Base-by-base conservation (phyloP, 2,888 invertebrate species). In the Gortyna flavago region DNA sequence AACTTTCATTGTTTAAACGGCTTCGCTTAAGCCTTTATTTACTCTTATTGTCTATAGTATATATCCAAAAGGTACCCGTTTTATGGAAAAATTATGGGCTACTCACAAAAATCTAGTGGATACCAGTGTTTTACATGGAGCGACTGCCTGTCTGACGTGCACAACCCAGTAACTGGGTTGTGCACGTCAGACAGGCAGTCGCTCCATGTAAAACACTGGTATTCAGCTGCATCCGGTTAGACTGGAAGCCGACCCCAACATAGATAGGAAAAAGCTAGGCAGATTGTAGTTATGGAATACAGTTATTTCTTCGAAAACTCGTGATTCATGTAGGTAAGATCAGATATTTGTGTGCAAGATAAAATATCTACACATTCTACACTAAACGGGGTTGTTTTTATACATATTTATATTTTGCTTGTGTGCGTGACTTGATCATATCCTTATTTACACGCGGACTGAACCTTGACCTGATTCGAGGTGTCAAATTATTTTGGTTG, bases 21-120 rank as follows among this genome's bases (percentile, higher is more conserved):
- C 51, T 69, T 69, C 51, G 16, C n/a, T 38, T 25, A 75, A 57
- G 16, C 35, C 29, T 44, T 48, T 59, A 44, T 44, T 65, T 51
- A 59, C n/a, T 21, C 13, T 32, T 57, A 18, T 51, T 29, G 62
- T 41, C 35, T 54, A 41, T 48, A 11, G 16, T 44, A 21, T 44
- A 21, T 25, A 38, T 25, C 70, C 21, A 72, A 72, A 71, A 7
- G 25, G 7, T 29, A 13, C 6, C 11, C 13, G 21, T n/a, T 54
- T 66, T 51, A 35, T 62, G 57, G 2, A 59, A 29, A 16, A 59
- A 29, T 16, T 16, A 59, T 7, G 59, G 16, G 29, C 59, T 59
- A 29, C 16, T n/a, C 29, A 59, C 59, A 59, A 18, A 59, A 59
- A 59, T 59, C 11, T 54, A 59, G 3, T 29, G 29, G n/a, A n/a